Base-by-base conservation (phyloP, 2,888 invertebrate genomes). In the Platycheirus rosarum region DNA sequence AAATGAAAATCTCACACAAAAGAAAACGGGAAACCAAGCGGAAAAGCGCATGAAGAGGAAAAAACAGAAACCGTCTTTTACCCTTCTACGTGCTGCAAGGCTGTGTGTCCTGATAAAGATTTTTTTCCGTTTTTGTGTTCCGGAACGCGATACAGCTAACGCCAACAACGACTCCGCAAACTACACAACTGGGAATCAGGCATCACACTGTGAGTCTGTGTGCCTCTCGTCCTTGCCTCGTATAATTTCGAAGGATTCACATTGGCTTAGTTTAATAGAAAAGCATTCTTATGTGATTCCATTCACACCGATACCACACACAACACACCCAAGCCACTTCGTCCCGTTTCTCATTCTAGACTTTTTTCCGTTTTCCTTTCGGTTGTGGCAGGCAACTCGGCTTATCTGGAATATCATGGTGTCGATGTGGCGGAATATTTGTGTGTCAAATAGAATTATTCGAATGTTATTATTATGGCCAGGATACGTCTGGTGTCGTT, bases 371-470 rank as follows among this genome's bases (percentile, higher is more conserved):
- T 18, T 46, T 9, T 66, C 8, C 14, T 42, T 16, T 13, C 20
- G 48, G 14, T 5, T 32, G 20, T 18, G 26, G 23, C 32, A 51
- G 23, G 20, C 29, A 51, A 29, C 26, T 57, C 40, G 14, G 6
- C 0, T 37, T 42, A 53, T 63, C 29, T 48, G 53, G 13, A 55
- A 16, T 49, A 48, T 35, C 2, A 2, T 46, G 20, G 37, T 75
- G 35, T 63, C 79, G 55, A 57, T 57, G 66, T n/a, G 26, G 37
- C 5, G 20, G 35, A 44, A 62, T 53, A 62, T 66, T 60, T 62
- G 23, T 79, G 53, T 63, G 75, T 75, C 57, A 63, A 79, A 75
- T 75, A 48, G 69, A 69, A 79, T 79, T 69, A 75, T 79, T 75
- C 37, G 55, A 75, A 69, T 79, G 79, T 69, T 79, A 79, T 79